These are phyloP conservation scores for Sciurus niger DNA, from an alignment of 2,113 vertebrate species.

Conservation along the genomic window DNA sequence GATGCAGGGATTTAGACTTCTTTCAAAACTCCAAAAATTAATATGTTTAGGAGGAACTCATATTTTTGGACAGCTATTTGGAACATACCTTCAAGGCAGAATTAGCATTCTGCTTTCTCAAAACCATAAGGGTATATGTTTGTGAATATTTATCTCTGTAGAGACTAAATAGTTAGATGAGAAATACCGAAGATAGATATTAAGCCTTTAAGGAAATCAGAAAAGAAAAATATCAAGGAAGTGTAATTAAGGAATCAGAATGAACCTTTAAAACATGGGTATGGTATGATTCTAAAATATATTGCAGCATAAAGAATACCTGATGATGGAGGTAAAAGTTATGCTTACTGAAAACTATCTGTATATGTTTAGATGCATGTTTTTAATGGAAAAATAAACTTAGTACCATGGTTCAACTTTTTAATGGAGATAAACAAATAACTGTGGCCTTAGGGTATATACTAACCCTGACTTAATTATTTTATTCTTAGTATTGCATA, in stretches of 20 bases:
- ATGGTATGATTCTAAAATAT: neutral
- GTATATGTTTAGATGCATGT: neutral
- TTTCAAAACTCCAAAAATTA: slow-evolving; percentile 23
- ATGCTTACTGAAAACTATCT: neutral
- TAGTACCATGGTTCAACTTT: neutral
- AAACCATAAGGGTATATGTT: neutral
- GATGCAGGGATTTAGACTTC: neutral
- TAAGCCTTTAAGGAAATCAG: neutral
- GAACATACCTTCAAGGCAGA: neutral
- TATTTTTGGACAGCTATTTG: neutral
- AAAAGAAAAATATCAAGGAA: neutral
- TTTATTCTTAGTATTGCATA: slow-evolving; percentile 57
- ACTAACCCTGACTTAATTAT: neutral
- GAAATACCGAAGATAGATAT: neutral
- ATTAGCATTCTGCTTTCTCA: neutral
- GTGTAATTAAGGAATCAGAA: neutral
- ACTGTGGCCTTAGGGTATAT: neutral
- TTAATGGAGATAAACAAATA: neutral
- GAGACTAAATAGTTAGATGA: neutral
- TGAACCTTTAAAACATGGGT: neutral
- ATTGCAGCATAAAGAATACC: neutral
- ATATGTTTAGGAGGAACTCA: neutral
- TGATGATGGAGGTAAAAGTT: neutral
- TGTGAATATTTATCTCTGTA: neutral
- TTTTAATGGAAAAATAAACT: neutral